These are phyloP conservation scores for Trissolcus basalis DNA, from an alignment of 1,140 invertebrate species.

Conservation along the genomic window DNA sequence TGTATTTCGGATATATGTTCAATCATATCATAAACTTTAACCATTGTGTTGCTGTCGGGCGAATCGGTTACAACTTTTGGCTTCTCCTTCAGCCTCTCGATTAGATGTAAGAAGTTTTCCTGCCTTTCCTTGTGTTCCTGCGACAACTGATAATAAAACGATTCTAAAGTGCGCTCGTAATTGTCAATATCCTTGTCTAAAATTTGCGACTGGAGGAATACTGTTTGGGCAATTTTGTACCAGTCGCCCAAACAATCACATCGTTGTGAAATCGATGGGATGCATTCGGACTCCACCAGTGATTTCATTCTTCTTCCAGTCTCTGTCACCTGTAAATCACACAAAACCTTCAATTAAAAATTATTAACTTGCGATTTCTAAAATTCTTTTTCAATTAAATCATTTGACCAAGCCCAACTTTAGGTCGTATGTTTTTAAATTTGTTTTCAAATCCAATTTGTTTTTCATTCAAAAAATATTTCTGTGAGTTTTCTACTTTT, in stretches of 20 bases:
- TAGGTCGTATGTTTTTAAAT: no score
- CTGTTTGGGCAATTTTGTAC: constrained; percentile 90
- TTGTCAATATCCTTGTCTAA: constrained; percentile 83
- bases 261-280: constrained; percentile 80
- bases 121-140: constrained; percentile 70
- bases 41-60: constrained; percentile 65
- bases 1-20: constrained; percentile 69
- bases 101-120: constrained; percentile 62
- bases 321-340: constrained; percentile 75
- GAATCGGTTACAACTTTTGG: constrained; percentile 54
- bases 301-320: constrained; percentile 82
- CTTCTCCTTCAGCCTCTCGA: constrained; percentile 66
- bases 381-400: neutral
- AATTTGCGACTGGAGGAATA: constrained; percentile 85
- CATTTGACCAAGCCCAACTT: no score
- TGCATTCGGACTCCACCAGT: constrained; percentile 81
- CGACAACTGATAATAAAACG: constrained; percentile 67
- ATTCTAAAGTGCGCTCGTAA: constrained; percentile 73
- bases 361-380: neutral
- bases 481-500: no score
- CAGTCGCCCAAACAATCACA: constrained; percentile 87
- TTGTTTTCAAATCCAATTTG: no score
- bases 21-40: constrained; percentile 73
- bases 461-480: no score
- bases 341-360: neutral